Conservation (phyloP, 2,113 vertebrate species). For the Potamarius usumacintae region DNA sequence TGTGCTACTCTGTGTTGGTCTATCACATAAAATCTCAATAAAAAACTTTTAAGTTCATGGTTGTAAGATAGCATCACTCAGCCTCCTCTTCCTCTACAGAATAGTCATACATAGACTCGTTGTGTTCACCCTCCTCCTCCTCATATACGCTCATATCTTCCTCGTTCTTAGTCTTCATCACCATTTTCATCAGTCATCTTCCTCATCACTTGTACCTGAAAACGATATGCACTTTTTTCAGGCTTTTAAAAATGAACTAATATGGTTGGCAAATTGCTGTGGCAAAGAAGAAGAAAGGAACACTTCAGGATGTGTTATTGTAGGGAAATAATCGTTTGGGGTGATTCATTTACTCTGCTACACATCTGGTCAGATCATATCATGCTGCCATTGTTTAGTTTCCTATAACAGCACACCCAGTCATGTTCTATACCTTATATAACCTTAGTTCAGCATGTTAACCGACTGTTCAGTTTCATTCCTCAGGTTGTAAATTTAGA, state of each 20-base stretch:
- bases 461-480: background rate
- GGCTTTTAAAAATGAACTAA: background rate
- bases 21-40: too few relatives aligned
- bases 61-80: background rate
- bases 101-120: conserved; percentile 50
- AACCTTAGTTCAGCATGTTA: too few relatives aligned
- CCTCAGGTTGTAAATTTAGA: background rate
- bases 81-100: conserved; percentile 54
- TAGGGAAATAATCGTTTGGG: background rate
- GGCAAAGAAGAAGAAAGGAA: background rate
- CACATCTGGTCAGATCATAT: background rate
- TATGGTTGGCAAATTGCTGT: background rate
- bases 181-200: conserved; percentile 50
- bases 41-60: too few relatives aligned
- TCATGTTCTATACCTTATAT: background rate
- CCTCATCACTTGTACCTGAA: conserved; percentile 35
- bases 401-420: background rate
- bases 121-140: conserved; percentile 26
- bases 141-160: conserved; percentile 61
- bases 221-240: background rate
- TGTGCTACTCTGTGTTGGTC: too few relatives aligned
- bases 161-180: conserved; percentile 55
- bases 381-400: background rate
- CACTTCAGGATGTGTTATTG: too few relatives aligned
- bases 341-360: background rate